These are phyloP conservation scores for Phacellophora camtschatica DNA, from an alignment of 30 jellyfish, hydroid and myxozoan genomes.

Conservation along the genomic window DNA sequence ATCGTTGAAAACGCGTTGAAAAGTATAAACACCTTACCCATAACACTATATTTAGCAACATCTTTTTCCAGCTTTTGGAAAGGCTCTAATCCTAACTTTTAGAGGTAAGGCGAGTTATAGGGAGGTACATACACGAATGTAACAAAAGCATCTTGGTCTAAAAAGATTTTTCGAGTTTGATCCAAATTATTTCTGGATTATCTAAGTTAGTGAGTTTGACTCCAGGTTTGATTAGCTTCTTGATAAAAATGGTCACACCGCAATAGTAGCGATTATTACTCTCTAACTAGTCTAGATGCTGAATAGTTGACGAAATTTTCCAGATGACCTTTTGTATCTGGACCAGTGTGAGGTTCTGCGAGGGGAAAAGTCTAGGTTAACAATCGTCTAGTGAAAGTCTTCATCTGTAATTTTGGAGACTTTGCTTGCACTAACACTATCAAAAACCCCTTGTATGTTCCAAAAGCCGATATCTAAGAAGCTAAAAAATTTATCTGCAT, in stretches of 20 bases:
- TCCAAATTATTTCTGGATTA: not conserved
- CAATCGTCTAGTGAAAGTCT: not conserved
- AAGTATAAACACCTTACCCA: not conserved
- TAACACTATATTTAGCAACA: not conserved
- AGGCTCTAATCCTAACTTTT: not conserved
- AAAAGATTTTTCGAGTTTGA: not conserved
- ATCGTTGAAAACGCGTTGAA: too few species aligned
- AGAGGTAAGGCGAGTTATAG: not conserved
- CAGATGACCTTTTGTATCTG: not conserved
- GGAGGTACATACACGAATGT: slow-evolving; percentile 1
- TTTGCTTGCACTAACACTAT: not conserved
- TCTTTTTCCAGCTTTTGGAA: slow-evolving; percentile 4
- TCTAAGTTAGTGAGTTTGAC: not conserved
- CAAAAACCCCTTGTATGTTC: not conserved
- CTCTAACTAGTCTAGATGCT: not conserved
- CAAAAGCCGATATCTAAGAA: not conserved
- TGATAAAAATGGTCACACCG: not conserved
- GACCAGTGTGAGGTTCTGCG: slow-evolving; percentile 10
- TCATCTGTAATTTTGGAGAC: not conserved
- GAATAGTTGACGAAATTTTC: not conserved
- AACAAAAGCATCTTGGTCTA: not conserved
- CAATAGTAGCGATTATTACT: slow-evolving; percentile 4
- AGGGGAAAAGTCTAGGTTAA: not conserved
- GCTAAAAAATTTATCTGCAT: not conserved
- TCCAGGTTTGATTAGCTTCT: slow-evolving; percentile 6